Evolutionary conservation across 2,888 invertebrate genomes (phyloP).

Genomic region (Napeogenes sylphis): DNA sequence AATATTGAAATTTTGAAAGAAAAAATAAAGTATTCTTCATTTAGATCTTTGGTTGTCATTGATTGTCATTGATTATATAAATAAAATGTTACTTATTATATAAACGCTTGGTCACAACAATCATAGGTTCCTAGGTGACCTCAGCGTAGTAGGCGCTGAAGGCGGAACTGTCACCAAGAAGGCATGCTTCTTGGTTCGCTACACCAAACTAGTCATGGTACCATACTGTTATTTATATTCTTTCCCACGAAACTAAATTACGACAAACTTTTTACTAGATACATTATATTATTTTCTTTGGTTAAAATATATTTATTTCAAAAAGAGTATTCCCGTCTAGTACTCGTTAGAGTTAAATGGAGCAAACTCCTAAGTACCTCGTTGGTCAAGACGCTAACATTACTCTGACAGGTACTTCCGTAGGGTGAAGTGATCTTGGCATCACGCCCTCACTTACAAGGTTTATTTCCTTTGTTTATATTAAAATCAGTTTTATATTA

Average conservation of each 20-base stretch:
- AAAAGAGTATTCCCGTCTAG: background rate
- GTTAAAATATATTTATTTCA: background rate
- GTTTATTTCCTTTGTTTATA: background rate
- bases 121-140: conserved; percentile 47
- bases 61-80: background rate
- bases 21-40: too few relatives aligned
- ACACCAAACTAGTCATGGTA: conserved; percentile 45
- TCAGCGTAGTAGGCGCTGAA: conserved; percentile 60
- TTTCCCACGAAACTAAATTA: conserved; percentile 34
- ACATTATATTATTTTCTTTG: background rate
- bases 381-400: background rate
- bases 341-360: conserved; percentile 5
- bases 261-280: conserved; percentile 2
- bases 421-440: conserved; percentile 44
- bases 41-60: background rate
- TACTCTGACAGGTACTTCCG: conserved; percentile 35
- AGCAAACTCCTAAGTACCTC: background rate
- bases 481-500: background rate
- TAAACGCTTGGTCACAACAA: conserved; percentile 41
- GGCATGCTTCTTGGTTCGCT: conserved; percentile 65
- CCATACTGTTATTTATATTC: conserved; percentile 26
- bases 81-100: background rate
- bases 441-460: conserved; percentile 44
- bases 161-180: conserved; percentile 57
- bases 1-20: too few relatives aligned